Conservation (phyloP, 2,113 vertebrate species). For the Cervus canadensis region DNA sequence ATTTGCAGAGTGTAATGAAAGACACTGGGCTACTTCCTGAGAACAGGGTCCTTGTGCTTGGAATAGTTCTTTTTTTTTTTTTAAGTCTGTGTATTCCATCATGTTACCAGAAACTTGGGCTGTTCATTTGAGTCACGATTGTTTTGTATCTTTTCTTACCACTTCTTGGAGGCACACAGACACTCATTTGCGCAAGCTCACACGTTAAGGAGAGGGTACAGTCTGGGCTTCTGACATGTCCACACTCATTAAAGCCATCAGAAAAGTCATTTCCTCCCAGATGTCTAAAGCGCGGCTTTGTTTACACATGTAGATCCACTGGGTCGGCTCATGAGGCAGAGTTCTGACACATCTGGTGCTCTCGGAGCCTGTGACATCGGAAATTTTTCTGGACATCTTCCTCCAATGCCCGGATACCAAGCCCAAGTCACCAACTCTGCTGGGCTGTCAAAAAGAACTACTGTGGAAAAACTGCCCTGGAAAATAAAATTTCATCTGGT, state of each 20-base stretch:
- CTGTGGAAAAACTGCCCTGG: neutral
- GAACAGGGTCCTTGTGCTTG: neutral
- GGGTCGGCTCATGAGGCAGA: neutral
- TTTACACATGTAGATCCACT: neutral
- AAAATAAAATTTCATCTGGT: neutral
- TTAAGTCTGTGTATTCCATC: neutral
- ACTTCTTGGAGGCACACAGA: neutral
- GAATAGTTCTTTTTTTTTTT: neutral
- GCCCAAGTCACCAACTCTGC: neutral
- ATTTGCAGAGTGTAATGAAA: neutral
- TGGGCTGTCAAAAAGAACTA: neutral
- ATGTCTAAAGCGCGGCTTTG: neutral
- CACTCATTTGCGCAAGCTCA: neutral
- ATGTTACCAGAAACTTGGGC: neutral
- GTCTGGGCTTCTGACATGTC: neutral
- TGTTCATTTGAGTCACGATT: neutral
- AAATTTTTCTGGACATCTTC: neutral
- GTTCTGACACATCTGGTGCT: neutral
- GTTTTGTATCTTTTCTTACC: neutral
- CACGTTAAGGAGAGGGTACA: neutral
- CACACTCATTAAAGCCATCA: neutral
- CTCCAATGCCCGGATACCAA: neutral
- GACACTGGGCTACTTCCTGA: neutral
- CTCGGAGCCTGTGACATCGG: neutral
- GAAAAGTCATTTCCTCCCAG: neutral